phyloP scores from a whole-genome alignment of 2,797 vertebrate species.

The Chromobotia macracanthus region DNA sequence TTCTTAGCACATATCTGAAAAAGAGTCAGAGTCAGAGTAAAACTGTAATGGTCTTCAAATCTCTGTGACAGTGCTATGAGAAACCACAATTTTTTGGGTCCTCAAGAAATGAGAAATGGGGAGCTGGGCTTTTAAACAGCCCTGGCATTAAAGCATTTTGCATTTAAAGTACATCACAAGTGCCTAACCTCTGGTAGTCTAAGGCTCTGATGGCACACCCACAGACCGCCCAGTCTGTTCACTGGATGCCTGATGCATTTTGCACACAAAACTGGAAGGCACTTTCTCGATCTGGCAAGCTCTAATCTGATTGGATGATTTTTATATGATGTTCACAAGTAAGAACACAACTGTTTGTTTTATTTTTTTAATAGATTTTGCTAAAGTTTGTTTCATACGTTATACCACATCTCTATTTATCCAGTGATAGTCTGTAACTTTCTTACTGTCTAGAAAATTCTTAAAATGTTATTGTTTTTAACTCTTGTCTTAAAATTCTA shows the following conservation, averaged over 20 bases:
- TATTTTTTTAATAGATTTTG: background rate
- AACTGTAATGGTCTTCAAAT: conserved; percentile 42
- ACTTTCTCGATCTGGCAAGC: background rate
- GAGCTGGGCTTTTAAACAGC: conserved; percentile 10
- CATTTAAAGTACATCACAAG: conserved; percentile 19
- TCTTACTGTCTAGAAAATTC: conserved; percentile 12
- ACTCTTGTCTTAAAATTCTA: background rate
- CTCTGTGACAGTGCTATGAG: conserved; percentile 45
- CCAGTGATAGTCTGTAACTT: background rate
- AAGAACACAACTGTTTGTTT: too few species aligned
- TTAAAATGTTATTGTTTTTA: background rate
- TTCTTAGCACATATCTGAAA: conserved; percentile 45
- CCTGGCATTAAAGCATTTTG: conserved; percentile 23
- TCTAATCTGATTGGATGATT: background rate
- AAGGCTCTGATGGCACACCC: background rate
- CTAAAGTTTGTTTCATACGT: background rate
- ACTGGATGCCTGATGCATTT: background rate
- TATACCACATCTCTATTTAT: background rate
- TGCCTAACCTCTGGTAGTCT: conserved; percentile 7
- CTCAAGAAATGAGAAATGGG: conserved; percentile 39
- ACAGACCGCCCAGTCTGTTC: conserved; percentile 4
- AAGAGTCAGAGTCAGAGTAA: conserved; percentile 48
- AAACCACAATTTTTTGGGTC: conserved; percentile 44
- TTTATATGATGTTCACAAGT: background rate
- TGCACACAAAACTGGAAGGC: background rate